Evolutionary conservation across 2,888 invertebrate species (phyloP).

Genomic region (Diarsia dahlii): DNA sequence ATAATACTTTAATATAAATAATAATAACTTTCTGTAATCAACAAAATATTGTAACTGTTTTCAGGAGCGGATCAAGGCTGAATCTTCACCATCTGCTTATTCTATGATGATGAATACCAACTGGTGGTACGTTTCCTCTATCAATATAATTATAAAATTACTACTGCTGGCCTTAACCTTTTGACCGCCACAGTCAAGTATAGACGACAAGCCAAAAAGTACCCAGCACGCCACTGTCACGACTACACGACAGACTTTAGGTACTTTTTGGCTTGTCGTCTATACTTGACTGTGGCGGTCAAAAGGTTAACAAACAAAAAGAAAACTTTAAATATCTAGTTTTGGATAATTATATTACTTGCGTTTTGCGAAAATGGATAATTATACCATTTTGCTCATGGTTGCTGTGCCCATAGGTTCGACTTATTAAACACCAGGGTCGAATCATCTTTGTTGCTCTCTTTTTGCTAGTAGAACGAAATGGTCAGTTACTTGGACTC

Average conservation of each 20-base stretch:
- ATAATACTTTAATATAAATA: not conserved
- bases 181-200: too few species aligned
- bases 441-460: not conserved
- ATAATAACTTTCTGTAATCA: not conserved
- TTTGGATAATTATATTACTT: not conserved
- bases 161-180: constrained; percentile 11
- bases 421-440: not conserved
- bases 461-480: not conserved
- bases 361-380: constrained; percentile 27
- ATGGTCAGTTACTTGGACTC: not conserved
- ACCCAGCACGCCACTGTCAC: too few species aligned
- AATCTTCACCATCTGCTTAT: constrained; percentile 95
- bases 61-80: constrained; percentile 97
- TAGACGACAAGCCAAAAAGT: too few species aligned
- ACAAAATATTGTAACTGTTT: constrained; percentile 71
- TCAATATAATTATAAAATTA: not conserved
- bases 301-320: too few species aligned
- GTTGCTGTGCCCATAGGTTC: not conserved
- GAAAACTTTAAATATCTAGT: too few species aligned
- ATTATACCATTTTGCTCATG: not conserved
- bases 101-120: constrained; percentile 99
- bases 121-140: constrained; percentile 90
- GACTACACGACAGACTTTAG: too few species aligned
- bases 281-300: too few species aligned
- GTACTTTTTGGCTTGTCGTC: too few species aligned